Base-by-base conservation (phyloP, 2,888 invertebrate species). In the Tenthredo notha region DNA sequence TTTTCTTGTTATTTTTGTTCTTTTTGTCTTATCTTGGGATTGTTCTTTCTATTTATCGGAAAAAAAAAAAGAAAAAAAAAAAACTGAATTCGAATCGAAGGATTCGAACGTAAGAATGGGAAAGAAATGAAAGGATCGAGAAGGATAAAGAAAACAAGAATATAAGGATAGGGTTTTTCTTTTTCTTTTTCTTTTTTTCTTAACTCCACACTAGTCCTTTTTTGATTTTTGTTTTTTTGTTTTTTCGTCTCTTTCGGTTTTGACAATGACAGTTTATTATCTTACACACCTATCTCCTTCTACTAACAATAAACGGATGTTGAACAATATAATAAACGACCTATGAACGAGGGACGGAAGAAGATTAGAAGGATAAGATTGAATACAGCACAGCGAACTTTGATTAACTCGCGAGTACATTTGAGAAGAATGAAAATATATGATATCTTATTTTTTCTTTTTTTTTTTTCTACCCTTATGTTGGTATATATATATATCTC, bases 121-220 rank as follows among this genome's bases (percentile, higher is more conserved):
- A n/a, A n/a, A n/a, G n/a, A n/a, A n/a, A n/a, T n/a, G n/a, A n/a
- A 18, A n/a, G 18, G 78, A 47, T n/a, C 29, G 29, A 4, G 33
- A 33, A 29, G 72, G 18, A 25, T 37, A 15, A 43, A 40, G 65
- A 47, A 54, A 29, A 18, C 70, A 83, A 83, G 83, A 75, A 85
- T 85, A 85, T 85, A 87, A 82, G 88, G 86, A 87, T 86, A 85
- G 72, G 85, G 86, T 82, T 70, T 67, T 84, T 86, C 85, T 80
- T 84, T n/a, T 54, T 70, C 33, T 70, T 86, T 87, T 86, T 88
- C 15, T 47, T 47, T 15, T 12, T 47, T 12, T 15, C 29, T 10
- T 9, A 43, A 43, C 40, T 43, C 40, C 40, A 2, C 40, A 43
- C 40, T 9, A 43, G 40, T 43, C 40, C 15, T 47, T 47, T 15